These are phyloP conservation scores for Climacteris rufus DNA, from an alignment of 2,113 vertebrate species.

Conservation along the genomic window DNA sequence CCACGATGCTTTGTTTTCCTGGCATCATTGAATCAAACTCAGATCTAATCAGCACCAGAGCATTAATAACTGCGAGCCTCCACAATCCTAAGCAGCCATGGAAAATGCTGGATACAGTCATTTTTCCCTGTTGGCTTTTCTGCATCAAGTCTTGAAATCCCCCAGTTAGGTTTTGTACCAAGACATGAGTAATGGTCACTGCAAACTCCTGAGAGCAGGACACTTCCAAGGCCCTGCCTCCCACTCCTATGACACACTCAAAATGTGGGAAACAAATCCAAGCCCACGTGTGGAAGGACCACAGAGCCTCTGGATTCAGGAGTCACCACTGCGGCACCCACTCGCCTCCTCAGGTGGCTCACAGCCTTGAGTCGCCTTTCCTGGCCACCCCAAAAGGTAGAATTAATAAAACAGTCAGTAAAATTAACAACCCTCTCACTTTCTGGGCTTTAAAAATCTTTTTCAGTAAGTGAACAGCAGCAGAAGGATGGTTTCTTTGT, in stretches of 20 bases:
- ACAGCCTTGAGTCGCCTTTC: neutral
- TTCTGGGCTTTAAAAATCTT: neutral
- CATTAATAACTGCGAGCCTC: neutral
- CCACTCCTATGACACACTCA: neutral
- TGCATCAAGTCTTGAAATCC: neutral
- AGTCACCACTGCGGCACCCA: neutral
- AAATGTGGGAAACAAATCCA: neutral
- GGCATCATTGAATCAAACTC: neutral
- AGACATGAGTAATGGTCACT: neutral
- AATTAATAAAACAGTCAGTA: neutral
- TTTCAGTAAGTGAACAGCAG: neutral
- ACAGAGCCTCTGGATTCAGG: neutral
- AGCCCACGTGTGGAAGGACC: neutral
- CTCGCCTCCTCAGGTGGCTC: fast-evolving
- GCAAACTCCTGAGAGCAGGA: neutral
- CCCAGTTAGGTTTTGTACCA: neutral
- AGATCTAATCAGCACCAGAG: neutral
- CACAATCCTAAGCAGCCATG: neutral
- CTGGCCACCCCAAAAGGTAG: fast-evolving
- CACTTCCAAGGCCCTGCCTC: neutral
- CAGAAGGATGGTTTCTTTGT: neutral
- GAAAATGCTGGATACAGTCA: neutral
- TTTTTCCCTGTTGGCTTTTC: neutral
- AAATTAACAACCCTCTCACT: neutral
- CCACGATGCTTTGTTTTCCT: neutral